Conservation (phyloP, 2,113 vertebrate genomes). For the Oreochromis aureus region DNA sequence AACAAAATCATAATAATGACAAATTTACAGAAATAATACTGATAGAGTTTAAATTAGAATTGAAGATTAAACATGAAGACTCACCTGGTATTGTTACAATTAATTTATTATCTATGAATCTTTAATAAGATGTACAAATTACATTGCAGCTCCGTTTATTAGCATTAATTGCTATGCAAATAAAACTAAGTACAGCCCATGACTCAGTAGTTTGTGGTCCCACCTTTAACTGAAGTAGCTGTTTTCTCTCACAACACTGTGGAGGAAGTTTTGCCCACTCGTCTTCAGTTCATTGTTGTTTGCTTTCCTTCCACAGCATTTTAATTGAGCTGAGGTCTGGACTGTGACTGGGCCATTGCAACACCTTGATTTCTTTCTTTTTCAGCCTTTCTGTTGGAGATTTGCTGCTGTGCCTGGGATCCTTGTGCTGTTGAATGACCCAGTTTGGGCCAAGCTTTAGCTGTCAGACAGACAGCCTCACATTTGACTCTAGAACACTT, state of each 20-base stretch:
- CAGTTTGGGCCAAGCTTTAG: background rate
- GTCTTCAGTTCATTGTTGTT: accelerated
- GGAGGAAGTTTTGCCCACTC: background rate
- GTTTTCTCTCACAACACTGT: background rate
- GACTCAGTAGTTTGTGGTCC: background rate
- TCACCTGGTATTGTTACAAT: background rate
- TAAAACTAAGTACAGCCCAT: background rate
- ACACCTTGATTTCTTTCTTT: background rate
- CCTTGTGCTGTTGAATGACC: background rate
- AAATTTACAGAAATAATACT: background rate
- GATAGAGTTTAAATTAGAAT: background rate
- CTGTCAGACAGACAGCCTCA: background rate
- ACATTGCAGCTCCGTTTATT: background rate
- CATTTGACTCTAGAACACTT: background rate
- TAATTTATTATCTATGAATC: background rate
- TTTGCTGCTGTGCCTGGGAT: background rate
- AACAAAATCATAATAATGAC: background rate
- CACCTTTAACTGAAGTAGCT: background rate
- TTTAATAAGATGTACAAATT: background rate
- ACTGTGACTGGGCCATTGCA: background rate
- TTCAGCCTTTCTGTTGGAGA: background rate
- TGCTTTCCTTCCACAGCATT: background rate
- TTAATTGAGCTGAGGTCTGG: background rate
- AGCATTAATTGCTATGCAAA: background rate
- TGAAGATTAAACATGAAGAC: background rate